These are phyloP conservation scores for Chrysemys picta DNA, from an alignment of 2,113 vertebrate genomes.

Conservation along the genomic window DNA sequence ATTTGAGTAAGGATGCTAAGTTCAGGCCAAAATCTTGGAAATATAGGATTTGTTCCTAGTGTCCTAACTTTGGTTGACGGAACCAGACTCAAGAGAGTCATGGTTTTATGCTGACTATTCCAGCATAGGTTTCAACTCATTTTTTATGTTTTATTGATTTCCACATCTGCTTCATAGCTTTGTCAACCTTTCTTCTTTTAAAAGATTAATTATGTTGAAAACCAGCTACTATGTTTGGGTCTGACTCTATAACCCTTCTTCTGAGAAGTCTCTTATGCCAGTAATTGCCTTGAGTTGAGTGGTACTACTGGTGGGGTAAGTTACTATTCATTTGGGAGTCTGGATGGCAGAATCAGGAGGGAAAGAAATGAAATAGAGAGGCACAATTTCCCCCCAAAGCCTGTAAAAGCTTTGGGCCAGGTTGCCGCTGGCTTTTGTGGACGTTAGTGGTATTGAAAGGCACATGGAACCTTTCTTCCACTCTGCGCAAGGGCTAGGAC, in stretches of 20 bases:
- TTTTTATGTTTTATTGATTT: neutral
- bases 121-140: neutral
- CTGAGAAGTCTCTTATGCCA: neutral
- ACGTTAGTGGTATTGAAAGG: no score
- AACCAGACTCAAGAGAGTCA: neutral
- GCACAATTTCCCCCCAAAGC: no score
- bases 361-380: no score
- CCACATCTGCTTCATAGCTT: neutral
- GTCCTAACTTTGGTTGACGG: fast-evolving
- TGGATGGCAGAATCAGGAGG: neutral
- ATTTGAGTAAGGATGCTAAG: neutral
- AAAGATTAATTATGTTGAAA: neutral
- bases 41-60: neutral
- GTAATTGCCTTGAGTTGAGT: neutral
- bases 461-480: no score
- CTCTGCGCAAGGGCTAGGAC: no score
- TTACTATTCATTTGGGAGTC: neutral
- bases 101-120: neutral
- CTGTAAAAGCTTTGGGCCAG: no score
- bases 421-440: no score
- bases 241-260: neutral
- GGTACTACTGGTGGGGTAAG: neutral
- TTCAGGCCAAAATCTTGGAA: neutral
- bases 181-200: neutral
- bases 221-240: fast-evolving